Evolutionary conservation across 2,797 vertebrate species (phyloP).

Genomic region (Siniperca undulata): DNA sequence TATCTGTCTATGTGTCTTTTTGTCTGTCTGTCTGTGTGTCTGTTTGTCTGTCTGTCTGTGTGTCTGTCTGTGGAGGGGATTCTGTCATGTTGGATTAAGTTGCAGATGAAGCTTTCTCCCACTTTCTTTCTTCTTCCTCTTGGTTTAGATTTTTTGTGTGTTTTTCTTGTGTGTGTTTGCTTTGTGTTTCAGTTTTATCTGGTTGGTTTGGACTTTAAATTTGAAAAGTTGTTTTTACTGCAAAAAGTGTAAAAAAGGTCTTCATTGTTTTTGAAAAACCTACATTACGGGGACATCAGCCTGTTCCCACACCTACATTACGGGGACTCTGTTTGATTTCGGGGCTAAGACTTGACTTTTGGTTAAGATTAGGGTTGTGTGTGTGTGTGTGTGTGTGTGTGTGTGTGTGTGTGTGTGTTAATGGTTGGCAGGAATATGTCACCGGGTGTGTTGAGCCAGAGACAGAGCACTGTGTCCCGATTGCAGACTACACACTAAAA

Average conservation of each 20-base stretch:
- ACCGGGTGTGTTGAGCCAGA: constrained; percentile 1
- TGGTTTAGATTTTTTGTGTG: background rate
- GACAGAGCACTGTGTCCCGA: background rate
- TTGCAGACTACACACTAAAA: background rate
- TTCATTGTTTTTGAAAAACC: background rate
- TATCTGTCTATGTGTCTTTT: background rate
- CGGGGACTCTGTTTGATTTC: background rate
- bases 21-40: background rate
- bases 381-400: constrained; percentile 16
- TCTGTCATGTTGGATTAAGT: background rate
- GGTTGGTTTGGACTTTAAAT: background rate
- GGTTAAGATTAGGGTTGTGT: background rate
- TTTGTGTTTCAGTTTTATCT: background rate
- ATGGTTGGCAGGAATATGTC: constrained; percentile 8
- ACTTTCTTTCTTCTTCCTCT: background rate
- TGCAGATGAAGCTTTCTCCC: background rate
- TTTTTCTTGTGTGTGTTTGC: background rate
- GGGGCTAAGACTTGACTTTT: background rate
- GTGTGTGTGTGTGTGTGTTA: constrained; percentile 20
- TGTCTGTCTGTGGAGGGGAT: background rate
- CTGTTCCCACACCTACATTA: background rate
- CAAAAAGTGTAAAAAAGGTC: background rate
- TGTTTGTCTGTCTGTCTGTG: background rate
- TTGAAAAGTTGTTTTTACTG: background rate
- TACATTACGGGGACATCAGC: background rate